phyloP scores from a whole-genome alignment of 1,140 invertebrate species.

The Linepithema humile region DNA sequence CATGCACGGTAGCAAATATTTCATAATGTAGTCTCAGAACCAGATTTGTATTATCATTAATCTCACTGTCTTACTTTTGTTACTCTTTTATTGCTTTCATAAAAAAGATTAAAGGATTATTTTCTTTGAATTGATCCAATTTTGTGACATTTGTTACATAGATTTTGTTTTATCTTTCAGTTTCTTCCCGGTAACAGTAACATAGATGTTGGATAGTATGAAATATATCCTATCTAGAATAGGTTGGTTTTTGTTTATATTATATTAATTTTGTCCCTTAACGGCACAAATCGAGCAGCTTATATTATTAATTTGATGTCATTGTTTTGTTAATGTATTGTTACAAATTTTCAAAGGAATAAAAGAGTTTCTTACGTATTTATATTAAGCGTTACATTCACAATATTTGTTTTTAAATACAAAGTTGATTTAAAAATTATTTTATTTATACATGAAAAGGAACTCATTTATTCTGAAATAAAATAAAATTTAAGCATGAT shows the following conservation, averaged over 20 bases:
- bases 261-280: slow-evolving; percentile 52
- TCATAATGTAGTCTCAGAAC: neutral
- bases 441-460: neutral
- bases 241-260: slow-evolving; percentile 74
- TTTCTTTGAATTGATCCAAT: slow-evolving; percentile 25
- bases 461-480: slow-evolving; percentile 61
- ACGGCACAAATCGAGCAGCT: slow-evolving; percentile 44
- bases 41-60: slow-evolving; percentile 13
- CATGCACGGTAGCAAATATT: slow-evolving; percentile 45
- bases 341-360: slow-evolving; percentile 40
- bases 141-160: slow-evolving; percentile 50
- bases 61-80: slow-evolving; percentile 11
- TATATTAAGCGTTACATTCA: neutral
- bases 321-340: slow-evolving; percentile 20
- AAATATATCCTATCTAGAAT: slow-evolving; percentile 70
- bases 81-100: neutral
- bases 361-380: slow-evolving; percentile 56
- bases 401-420: neutral
- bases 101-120: neutral
- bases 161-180: slow-evolving; percentile 73
- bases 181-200: slow-evolving; percentile 73
- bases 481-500: slow-evolving; percentile 60
- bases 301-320: slow-evolving; percentile 50
- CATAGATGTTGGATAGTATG: slow-evolving; percentile 72
- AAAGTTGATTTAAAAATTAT: neutral